phyloP scores from a whole-genome alignment of 2,888 invertebrate genomes.

The Scaptomyza cyrtandrae region DNA sequence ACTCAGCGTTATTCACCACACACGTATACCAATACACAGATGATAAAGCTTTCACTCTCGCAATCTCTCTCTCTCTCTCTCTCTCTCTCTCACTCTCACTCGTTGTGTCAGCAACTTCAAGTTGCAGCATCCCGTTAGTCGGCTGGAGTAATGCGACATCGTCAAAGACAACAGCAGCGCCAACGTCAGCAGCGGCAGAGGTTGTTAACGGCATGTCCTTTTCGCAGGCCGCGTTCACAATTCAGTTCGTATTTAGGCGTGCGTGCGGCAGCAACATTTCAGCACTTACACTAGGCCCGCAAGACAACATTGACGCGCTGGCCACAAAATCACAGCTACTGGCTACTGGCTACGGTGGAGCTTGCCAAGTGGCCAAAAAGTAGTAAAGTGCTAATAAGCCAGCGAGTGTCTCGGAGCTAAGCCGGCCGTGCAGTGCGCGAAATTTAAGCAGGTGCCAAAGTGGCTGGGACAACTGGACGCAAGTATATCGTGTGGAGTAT shows the following conservation, averaged over 20 bases:
- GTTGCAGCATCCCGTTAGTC: conserved; percentile 66
- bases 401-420: conserved; percentile 38
- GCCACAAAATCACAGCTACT: conserved; percentile 12
- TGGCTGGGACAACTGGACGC: conserved; percentile 43
- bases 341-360: conserved; percentile 15
- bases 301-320: conserved; percentile 33
- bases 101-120: conserved; percentile 41
- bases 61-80: conserved; percentile 25
- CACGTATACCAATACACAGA: conserved; percentile 8
- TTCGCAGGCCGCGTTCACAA: conserved; percentile 64
- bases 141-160: conserved; percentile 35
- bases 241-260: conserved; percentile 76
- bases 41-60: conserved; percentile 37
- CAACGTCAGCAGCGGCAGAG: conserved; percentile 15
- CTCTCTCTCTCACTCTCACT: conserved; percentile 28
- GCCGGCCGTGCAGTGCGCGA: conserved; percentile 41
- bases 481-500: conserved; percentile 27
- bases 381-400: conserved; percentile 56
- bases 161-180: conserved; percentile 24
- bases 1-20: conserved; percentile 55
- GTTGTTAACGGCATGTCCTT: conserved; percentile 60
- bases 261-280: conserved; percentile 73
- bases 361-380: conserved; percentile 29
- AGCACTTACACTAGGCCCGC: conserved; percentile 30
- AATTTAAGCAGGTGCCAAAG: conserved; percentile 36